Conservation (phyloP, 2,888 invertebrate genomes). For the Entomobrya proxima region DNA sequence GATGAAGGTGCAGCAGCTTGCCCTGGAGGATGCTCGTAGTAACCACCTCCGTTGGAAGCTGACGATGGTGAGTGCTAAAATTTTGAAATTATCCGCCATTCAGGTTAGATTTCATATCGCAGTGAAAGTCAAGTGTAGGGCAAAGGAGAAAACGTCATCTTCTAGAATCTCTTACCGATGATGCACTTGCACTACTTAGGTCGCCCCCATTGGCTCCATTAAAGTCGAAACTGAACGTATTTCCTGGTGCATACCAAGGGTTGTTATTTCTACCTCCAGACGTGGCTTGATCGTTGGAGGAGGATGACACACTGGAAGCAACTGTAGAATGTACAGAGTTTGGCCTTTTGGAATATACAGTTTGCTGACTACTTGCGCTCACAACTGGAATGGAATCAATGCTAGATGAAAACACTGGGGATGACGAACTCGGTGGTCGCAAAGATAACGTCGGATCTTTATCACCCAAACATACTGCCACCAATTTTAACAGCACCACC, state of each 20-base stretch:
- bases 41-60: not conserved
- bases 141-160: not conserved
- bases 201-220: not conserved
- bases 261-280: conserved; percentile 37
- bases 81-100: not conserved
- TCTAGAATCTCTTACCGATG: conserved; percentile 4
- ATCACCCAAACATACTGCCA: conserved; percentile 35
- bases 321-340: conserved; percentile 19
- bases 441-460: conserved; percentile 42
- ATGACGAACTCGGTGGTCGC: conserved; percentile 14
- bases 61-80: conserved; percentile 24
- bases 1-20: not conserved
- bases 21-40: conserved; percentile 16
- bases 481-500: not conserved
- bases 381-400: conserved; percentile 46
- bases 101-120: too few relatives aligned
- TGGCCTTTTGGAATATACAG: conserved; percentile 20
- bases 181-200: not conserved
- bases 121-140: too few relatives aligned
- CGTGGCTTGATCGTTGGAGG: not conserved
- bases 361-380: conserved; percentile 22
- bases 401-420: conserved; percentile 52
- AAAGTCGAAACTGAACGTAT: conserved; percentile 13
- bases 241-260: conserved; percentile 9
- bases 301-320: not conserved